phyloP scores from a whole-genome alignment of 2,797 vertebrate species.

The Kryptopterus vitreolus region DNA sequence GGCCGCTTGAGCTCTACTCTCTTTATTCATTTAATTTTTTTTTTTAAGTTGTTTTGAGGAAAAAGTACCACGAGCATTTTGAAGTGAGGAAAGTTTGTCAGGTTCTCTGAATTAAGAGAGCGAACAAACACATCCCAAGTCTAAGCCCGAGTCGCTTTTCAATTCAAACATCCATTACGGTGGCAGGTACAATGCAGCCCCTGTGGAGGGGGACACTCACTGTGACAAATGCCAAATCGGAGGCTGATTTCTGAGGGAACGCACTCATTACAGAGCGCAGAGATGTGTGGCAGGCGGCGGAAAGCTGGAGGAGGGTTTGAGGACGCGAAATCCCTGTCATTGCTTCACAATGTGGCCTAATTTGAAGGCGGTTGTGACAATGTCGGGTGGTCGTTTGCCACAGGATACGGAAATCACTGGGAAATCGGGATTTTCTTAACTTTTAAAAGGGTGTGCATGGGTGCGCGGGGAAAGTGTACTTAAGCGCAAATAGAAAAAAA shows the following conservation, averaged over 20 bases:
- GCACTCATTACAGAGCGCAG: conserved; percentile 58
- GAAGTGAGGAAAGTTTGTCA: conserved; percentile 54
- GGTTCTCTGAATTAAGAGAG: conserved; percentile 45
- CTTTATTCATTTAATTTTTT: conserved; percentile 38
- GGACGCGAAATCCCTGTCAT: conserved; percentile 51
- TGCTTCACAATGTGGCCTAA: conserved; percentile 54
- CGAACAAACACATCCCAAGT: conserved; percentile 44
- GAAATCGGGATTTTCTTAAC: conserved; percentile 27
- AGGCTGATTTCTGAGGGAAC: conserved; percentile 59
- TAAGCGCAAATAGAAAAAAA: conserved; percentile 26
- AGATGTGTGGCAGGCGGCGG: conserved; percentile 56
- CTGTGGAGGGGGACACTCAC: conserved; percentile 56
- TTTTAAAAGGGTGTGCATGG: conserved; percentile 28
- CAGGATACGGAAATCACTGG: conserved; percentile 37
- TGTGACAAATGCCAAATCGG: conserved; percentile 66
- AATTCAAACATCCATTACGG: conserved; percentile 65
- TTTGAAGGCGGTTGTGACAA: conserved; percentile 58
- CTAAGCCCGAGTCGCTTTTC: conserved; percentile 67
- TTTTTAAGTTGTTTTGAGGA: conserved; percentile 1
- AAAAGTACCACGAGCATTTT: conserved; percentile 13
- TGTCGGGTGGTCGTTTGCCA: conserved; percentile 61
- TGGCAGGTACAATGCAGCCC: conserved; percentile 64
- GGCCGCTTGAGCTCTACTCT: conserved; percentile 3
- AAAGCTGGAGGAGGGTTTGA: conserved; percentile 48
- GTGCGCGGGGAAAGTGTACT: conserved; percentile 12